Base-by-base conservation (phyloP, 2,888 invertebrate species). In the Ryuthela nishihirai region DNA sequence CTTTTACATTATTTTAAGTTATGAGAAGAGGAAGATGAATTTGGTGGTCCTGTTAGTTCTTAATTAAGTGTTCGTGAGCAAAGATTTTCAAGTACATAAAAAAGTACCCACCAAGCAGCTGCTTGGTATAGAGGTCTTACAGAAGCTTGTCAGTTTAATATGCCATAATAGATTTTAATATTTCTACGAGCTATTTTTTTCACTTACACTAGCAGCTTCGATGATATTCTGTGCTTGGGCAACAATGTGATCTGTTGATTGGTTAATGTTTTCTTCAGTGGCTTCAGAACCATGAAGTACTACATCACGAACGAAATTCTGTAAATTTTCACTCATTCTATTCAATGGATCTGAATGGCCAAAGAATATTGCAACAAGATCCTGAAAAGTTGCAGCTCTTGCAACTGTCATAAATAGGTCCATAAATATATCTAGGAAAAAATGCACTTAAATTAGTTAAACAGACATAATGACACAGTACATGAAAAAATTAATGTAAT, bases 261-360 rank as follows among this genome's bases (percentile, higher is more conserved):
- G 69, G 17, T 74, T 70, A 20, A 79, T 72, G 45, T 76, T 76
- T 17, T 72, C 73, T 4, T 73, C 70, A 1, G 72, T 74, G 2
- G 74, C 72, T 42, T 70, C 68, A 7, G 70, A 69, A 36, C 75
- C 77, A 21, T 77, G 69, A 46, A 80, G 70, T 1, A 80, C 70
- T 4, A 76, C 69, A 6, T 73, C 71, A 15, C 71, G 65, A 34
- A 80, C 72, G 69, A 81, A 80, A 34, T 73, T 72, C 48, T 75
- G 73, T 25, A 81, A 70, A 21, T 75, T 76, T 5, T 67, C 70
- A 35, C 76, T 73, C 36, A 81, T 72, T 38, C 75, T 73, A 54
- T 75, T 73, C 32, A 81, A 69, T 1, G 78, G 75, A 54, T 68
- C 74, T 59, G 64, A 74, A 70, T 69, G 71, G 55, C 73, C 78